phyloP scores from a whole-genome alignment of 2,888 invertebrate species.

The Papilio protenor region DNA sequence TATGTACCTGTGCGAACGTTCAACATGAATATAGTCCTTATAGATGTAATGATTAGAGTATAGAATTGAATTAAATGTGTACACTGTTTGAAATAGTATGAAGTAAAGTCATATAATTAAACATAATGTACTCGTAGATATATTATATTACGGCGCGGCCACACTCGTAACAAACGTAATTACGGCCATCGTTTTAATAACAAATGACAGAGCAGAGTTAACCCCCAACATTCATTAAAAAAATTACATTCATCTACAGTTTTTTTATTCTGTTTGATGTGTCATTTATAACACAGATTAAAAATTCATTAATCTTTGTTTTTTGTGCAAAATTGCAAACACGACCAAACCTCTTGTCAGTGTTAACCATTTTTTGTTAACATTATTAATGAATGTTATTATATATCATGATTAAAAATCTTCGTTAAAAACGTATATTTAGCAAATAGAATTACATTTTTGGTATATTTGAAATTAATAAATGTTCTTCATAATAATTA shows the following conservation, averaged over 20 bases:
- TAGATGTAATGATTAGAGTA: not conserved
- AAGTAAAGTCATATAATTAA: slow-evolving; percentile 68
- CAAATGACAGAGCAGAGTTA: slow-evolving; percentile 55
- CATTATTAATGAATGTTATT: not conserved
- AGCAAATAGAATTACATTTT: too few species aligned
- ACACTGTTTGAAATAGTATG: slow-evolving; percentile 45
- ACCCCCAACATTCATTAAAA: slow-evolving; percentile 30
- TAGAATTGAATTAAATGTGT: slow-evolving; percentile 32
- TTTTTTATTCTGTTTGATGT: slow-evolving; percentile 37
- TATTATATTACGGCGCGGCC: slow-evolving; percentile 62
- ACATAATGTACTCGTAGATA: slow-evolving; percentile 66
- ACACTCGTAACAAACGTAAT: slow-evolving; percentile 59
- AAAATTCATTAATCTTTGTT: slow-evolving; percentile 40
- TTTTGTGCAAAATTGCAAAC: slow-evolving; percentile 6
- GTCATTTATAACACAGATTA: slow-evolving; percentile 42
- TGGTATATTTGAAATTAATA: too few species aligned
- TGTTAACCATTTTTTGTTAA: slow-evolving; percentile 3
- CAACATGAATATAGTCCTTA: slow-evolving; percentile 8
- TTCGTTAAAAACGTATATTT: not conserved
- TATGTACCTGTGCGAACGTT: not conserved
- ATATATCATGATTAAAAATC: not conserved
- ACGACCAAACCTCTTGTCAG: not conserved
- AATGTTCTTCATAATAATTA: not conserved
- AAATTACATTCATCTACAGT: slow-evolving; percentile 33
- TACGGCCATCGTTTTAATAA: slow-evolving; percentile 56